phyloP scores from a whole-genome alignment of 1,140 invertebrate genomes.

The Argopecten irradians region DNA sequence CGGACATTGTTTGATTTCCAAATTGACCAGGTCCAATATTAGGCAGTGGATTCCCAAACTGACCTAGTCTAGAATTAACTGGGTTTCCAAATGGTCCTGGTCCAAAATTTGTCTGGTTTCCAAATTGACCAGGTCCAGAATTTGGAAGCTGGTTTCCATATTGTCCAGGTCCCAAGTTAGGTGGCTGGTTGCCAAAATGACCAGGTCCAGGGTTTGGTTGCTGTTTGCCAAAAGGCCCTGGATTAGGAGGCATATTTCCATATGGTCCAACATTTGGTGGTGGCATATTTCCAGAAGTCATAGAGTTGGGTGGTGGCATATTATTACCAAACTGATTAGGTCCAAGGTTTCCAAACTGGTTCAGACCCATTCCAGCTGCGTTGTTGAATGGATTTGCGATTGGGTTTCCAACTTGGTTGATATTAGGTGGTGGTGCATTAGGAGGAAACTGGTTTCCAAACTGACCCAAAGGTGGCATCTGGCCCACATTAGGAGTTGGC shows the following conservation, averaged over 20 bases:
- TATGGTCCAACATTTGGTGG: background rate
- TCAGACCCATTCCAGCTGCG: background rate
- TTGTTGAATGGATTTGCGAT: background rate
- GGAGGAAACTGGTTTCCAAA: background rate
- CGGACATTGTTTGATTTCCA: background rate
- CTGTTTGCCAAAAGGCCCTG: background rate
- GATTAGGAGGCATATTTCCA: background rate
- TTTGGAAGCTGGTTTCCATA: background rate
- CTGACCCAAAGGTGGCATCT: background rate
- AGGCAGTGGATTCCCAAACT: background rate
- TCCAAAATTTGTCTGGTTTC: background rate
- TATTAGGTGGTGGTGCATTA: background rate
- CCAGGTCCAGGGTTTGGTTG: background rate
- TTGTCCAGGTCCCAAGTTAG: background rate
- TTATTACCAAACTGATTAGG: constrained; percentile 10
- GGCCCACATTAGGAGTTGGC: background rate
- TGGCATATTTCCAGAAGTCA: background rate
- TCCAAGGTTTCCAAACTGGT: constrained; percentile 1
- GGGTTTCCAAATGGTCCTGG: background rate
- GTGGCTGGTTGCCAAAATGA: background rate
- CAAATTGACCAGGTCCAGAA: background rate
- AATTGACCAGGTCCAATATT: background rate
- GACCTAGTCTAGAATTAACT: background rate
- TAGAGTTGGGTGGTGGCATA: background rate
- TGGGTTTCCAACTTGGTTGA: background rate